A percentile compares a stretch with the other conserved stretches of the same genome.
Conservation (phyloP, 2,113 vertebrate genomes). For the Dipodomys merriami region DNA sequence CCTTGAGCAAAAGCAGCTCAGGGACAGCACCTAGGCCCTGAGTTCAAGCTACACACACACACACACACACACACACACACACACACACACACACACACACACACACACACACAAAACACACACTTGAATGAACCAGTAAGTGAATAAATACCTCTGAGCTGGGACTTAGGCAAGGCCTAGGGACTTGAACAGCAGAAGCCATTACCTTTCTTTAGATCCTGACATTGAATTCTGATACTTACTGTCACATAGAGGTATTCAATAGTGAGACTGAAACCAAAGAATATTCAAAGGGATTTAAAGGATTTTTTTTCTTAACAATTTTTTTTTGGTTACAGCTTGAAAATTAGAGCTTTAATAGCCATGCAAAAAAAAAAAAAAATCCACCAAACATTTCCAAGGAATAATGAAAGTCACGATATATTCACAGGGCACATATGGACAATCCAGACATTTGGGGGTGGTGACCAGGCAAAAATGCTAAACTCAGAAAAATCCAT, state of each 20-base stretch:
- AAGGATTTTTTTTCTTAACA: slow-evolving; percentile 55
- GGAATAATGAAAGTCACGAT: slow-evolving; percentile 53
- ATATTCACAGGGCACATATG: slow-evolving; percentile 53
- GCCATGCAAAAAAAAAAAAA: slow-evolving; percentile 4
- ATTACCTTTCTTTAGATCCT: neutral
- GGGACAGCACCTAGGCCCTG: no score
- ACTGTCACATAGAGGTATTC: neutral
- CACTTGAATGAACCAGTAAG: neutral
- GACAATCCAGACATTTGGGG: slow-evolving; percentile 49
- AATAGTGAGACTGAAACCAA: slow-evolving; percentile 53
- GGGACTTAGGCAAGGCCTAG: neutral
- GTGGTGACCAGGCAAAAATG: slow-evolving; percentile 57
- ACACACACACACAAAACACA: no score
- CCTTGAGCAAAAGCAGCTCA: no score
- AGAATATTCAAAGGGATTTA: slow-evolving; percentile 35
- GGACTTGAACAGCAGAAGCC: neutral
- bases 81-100: no score
- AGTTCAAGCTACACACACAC: no score
- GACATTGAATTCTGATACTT: neutral
- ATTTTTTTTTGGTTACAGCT: slow-evolving; percentile 56
- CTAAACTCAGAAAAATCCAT: slow-evolving; percentile 63
- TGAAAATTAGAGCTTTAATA: slow-evolving; percentile 61
- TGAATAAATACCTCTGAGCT: slow-evolving; percentile 1
- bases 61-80: no score
- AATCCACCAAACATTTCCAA: slow-evolving; percentile 36